phyloP scores from a whole-genome alignment of 1,140 invertebrate species.

The Mya arenaria region DNA sequence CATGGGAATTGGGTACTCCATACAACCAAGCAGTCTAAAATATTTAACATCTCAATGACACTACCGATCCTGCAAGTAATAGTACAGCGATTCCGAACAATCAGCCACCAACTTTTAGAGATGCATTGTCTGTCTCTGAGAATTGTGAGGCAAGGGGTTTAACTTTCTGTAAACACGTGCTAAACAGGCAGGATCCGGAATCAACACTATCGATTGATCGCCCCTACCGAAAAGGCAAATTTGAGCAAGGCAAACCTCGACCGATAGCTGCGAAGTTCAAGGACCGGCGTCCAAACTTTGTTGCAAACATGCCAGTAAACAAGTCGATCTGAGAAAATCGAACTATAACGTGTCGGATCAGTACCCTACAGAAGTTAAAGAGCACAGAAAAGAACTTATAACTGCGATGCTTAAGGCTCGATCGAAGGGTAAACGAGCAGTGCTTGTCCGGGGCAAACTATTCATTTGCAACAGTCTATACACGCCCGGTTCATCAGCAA shows the following conservation, averaged over 20 bases:
- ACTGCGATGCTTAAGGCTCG: constrained; percentile 1
- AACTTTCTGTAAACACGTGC: background rate
- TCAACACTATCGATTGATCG: background rate
- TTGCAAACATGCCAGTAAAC: background rate
- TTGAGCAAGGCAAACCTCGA: background rate
- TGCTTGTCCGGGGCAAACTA: constrained; percentile 10
- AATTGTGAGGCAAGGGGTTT: constrained; percentile 8
- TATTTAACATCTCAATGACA: background rate
- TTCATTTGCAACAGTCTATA: background rate
- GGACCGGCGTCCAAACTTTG: constrained; percentile 5
- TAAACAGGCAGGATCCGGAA: background rate
- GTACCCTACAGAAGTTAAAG: constrained; percentile 27
- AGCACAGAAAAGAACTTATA: background rate
- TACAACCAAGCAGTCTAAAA: background rate
- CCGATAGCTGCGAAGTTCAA: background rate
- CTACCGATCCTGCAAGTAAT: background rate
- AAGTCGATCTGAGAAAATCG: background rate
- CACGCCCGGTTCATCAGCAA: too few relatives aligned
- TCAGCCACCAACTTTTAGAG: background rate
- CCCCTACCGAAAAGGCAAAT: background rate
- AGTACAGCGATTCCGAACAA: background rate
- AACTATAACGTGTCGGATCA: constrained; percentile 18
- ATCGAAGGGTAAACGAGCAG: background rate
- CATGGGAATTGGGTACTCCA: background rate
- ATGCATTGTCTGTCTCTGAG: background rate